These are phyloP conservation scores for Epinotia nisella DNA, from an alignment of 2,888 invertebrate genomes.

Conservation along the genomic window DNA sequence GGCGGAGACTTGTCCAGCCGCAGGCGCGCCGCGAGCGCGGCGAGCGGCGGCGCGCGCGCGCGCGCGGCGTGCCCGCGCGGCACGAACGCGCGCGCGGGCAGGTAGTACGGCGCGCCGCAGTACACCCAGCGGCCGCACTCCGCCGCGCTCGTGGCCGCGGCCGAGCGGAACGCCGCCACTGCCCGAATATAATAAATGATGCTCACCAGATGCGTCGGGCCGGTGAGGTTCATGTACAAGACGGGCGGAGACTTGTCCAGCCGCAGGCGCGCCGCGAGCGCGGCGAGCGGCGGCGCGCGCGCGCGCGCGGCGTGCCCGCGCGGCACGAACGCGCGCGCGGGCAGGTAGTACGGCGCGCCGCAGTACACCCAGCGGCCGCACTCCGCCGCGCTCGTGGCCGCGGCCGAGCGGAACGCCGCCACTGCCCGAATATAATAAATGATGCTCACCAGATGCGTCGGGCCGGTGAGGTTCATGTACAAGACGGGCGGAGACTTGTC, in stretches of 20 bases:
- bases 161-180: conserved; percentile 53
- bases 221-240: conserved; percentile 38
- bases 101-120: conserved; percentile 92
- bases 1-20: conserved; percentile 39
- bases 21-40: conserved; percentile 79
- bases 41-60: conserved; percentile 77
- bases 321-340: conserved; percentile 88
- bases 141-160: conserved; percentile 43
- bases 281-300: conserved; percentile 80
- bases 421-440: too few species aligned
- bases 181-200: too few species aligned
- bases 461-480: conserved; percentile 45
- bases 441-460: conserved; percentile 60
- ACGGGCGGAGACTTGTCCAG: conserved; percentile 29
- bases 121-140: conserved; percentile 87
- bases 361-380: conserved; percentile 89
- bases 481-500: conserved; percentile 31
- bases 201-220: conserved; percentile 59
- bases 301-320: conserved; percentile 85
- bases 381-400: conserved; percentile 56
- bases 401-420: conserved; percentile 50
- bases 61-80: conserved; percentile 87
- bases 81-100: conserved; percentile 89
- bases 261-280: conserved; percentile 74
- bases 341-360: conserved; percentile 92